Conservation (phyloP, 2,113 vertebrate species). For the Misgurnus mizolepis region DNA sequence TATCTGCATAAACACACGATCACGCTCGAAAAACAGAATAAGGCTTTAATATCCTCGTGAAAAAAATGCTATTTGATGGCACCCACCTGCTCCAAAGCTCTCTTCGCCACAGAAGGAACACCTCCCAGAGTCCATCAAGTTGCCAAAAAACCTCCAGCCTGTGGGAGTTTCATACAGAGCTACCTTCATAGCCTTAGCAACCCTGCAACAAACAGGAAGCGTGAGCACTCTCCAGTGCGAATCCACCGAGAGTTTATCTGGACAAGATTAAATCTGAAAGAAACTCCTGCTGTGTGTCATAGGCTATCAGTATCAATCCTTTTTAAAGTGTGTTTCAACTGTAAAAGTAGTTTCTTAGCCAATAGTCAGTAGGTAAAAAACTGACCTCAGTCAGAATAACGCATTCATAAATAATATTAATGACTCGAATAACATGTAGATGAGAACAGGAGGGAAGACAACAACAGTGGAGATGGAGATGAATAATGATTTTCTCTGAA, state of each 20-base stretch:
- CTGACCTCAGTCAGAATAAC: too few species aligned
- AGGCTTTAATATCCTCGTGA: not conserved
- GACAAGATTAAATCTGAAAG: conserved; percentile 9
- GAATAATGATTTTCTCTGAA: too few species aligned
- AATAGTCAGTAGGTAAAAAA: too few species aligned
- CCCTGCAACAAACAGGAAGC: conserved; percentile 74
- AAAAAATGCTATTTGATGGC: not conserved
- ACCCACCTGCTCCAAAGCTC: conserved; percentile 95
- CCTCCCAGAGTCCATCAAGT: conserved; percentile 96
- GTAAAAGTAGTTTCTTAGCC: too few species aligned
- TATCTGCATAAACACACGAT: not conserved
- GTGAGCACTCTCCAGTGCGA: not conserved
- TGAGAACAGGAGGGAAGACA: too few species aligned
- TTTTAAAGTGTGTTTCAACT: not conserved
- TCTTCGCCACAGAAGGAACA: conserved; percentile 98
- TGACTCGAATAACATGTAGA: too few species aligned
- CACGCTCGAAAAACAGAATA: not conserved
- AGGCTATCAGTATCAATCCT: not conserved
- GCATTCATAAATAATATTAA: too few species aligned
- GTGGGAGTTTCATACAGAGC: conserved; percentile 96
- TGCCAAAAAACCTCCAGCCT: conserved; percentile 97
- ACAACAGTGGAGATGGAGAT: too few species aligned
- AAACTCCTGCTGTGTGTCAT: not conserved
- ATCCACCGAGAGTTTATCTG: not conserved
- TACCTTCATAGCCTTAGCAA: conserved; percentile 94